These are phyloP conservation scores for Chelonus formosanus DNA, from an alignment of 2,888 invertebrate genomes.

Conservation along the genomic window DNA sequence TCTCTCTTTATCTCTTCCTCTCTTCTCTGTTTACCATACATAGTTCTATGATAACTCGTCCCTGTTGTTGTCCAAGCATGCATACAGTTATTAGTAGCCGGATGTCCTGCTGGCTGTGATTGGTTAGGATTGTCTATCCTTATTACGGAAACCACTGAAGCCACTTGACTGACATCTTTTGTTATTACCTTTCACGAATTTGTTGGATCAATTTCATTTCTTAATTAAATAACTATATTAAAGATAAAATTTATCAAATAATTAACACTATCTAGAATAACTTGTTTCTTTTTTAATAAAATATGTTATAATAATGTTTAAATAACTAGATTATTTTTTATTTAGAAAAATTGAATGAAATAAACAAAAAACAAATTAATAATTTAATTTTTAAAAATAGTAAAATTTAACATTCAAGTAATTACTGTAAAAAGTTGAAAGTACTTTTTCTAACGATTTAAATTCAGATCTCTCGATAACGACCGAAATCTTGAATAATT, in stretches of 20 bases:
- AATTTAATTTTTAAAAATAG: constrained; percentile 16
- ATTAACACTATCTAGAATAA: too few relatives aligned
- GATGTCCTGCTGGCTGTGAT: constrained; percentile 36
- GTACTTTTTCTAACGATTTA: not conserved
- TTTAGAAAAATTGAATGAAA: too few relatives aligned
- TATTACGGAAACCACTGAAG: constrained; percentile 14
- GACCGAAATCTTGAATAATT: constrained; percentile 8
- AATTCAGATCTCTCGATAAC: constrained; percentile 9
- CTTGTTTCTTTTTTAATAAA: too few relatives aligned
- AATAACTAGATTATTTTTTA: too few relatives aligned
- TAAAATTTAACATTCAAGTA: constrained; percentile 37
- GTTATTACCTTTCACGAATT: constrained; percentile 16
- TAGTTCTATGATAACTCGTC: constrained; percentile 8
- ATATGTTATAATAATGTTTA: too few relatives aligned
- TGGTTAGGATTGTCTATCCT: constrained; percentile 29
- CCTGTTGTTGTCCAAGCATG: constrained; percentile 39
- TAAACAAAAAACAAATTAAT: too few relatives aligned
- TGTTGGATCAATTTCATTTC: not conserved
- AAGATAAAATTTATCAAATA: too few relatives aligned
- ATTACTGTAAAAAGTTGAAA: constrained; percentile 35
- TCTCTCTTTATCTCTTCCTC: constrained; percentile 14
- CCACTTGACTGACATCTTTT: constrained; percentile 16
- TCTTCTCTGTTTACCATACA: constrained; percentile 10
- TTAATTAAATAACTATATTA: not conserved
- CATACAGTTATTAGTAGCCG: constrained; percentile 41